These are phyloP conservation scores for Capitulum mitella DNA, from an alignment of 2,888 invertebrate species.

Conservation along the genomic window DNA sequence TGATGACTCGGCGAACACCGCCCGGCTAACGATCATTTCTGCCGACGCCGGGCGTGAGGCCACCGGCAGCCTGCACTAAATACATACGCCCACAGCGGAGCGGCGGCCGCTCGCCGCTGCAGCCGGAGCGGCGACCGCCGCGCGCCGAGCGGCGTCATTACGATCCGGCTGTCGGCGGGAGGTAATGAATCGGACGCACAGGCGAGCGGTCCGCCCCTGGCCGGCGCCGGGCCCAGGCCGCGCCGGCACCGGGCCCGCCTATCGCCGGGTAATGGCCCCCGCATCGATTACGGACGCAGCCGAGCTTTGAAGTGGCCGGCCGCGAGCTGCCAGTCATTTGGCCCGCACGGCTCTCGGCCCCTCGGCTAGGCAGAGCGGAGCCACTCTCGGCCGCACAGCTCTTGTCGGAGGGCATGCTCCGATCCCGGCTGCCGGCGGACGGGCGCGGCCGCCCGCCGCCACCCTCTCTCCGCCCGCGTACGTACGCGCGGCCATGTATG, in stretches of 20 bases:
- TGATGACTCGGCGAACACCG: background rate
- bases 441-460: too few species aligned
- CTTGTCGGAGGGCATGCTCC: too few species aligned
- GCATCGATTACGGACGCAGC: background rate
- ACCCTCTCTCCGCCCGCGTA: background rate
- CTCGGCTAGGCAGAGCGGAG: too few species aligned
- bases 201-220: background rate
- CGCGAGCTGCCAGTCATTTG: background rate
- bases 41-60: background rate
- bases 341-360: background rate
- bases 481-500: background rate
- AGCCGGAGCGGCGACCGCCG: background rate
- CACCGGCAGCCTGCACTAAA: background rate
- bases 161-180: background rate
- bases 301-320: background rate
- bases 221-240: too few species aligned
- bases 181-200: constrained; percentile 5
- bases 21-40: background rate
- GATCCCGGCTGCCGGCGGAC: too few species aligned
- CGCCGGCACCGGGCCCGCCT: background rate
- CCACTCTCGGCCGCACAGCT: too few species aligned
- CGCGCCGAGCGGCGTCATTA: background rate
- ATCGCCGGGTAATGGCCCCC: background rate
- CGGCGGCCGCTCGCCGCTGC: background rate
- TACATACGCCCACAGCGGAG: background rate